A percentile compares a stretch with the other conserved stretches of the same genome.
These are phyloP conservation scores for Ormyrus labotus DNA, from an alignment of 2,888 invertebrate genomes.

Conservation along the genomic window DNA sequence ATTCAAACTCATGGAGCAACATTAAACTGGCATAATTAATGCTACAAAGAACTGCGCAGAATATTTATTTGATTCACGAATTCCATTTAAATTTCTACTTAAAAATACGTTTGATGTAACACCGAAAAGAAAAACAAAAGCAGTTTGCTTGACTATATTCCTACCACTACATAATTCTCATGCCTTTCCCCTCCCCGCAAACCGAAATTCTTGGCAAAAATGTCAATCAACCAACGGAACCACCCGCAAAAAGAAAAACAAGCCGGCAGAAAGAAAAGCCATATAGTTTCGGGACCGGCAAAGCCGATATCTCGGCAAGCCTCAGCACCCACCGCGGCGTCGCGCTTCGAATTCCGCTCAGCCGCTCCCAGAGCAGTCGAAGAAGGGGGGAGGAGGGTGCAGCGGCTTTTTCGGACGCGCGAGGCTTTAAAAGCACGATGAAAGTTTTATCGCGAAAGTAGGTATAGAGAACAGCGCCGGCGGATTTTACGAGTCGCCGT, in stretches of 20 bases:
- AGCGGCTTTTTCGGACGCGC: constrained; percentile 9
- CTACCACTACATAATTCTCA: too few relatives aligned
- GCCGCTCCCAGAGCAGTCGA: neutral
- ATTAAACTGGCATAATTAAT: neutral
- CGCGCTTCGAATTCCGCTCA: neutral
- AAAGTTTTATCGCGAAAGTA: constrained; percentile 64
- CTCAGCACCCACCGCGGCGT: too few relatives aligned
- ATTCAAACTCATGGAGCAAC: neutral
- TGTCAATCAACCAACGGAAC: too few relatives aligned
- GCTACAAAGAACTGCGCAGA: neutral
- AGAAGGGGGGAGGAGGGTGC: neutral
- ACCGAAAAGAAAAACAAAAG: neutral
- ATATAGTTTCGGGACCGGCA: too few relatives aligned
- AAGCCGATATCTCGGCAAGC: too few relatives aligned
- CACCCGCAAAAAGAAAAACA: too few relatives aligned
- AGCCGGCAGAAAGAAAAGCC: too few relatives aligned
- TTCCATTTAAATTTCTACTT: too few relatives aligned
- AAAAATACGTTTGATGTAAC: neutral
- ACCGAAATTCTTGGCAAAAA: too few relatives aligned
- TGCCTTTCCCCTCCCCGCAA: too few relatives aligned
- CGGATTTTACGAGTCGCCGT: constrained; percentile 33
- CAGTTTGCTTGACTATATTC: neutral
- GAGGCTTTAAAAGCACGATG: constrained; percentile 61
- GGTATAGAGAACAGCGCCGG: constrained; percentile 23
- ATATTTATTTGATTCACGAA: neutral